These are phyloP conservation scores for Pollimyrus isidori DNA, from an alignment of 2,113 vertebrate genomes.

Conservation along the genomic window DNA sequence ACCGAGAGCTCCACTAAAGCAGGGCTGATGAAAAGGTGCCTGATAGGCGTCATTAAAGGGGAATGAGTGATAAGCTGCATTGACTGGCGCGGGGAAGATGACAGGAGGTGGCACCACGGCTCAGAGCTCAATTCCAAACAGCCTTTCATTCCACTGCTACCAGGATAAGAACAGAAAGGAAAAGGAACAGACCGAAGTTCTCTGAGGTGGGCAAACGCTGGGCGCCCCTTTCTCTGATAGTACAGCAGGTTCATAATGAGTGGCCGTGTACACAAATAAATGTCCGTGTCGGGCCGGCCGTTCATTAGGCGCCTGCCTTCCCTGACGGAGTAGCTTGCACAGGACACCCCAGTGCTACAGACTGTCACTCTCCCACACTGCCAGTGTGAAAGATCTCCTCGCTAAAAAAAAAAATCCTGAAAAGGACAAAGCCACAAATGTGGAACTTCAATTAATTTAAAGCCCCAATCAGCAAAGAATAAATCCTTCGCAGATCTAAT, in stretches of 20 bases:
- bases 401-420: constrained; percentile 65
- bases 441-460: constrained; percentile 99
- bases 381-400: constrained; percentile 84
- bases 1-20: background rate
- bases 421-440: constrained; percentile 95
- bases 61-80: background rate
- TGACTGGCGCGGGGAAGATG: background rate
- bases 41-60: constrained; percentile 16
- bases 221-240: constrained; percentile 31
- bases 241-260: constrained; percentile 65
- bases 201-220: constrained; percentile 12
- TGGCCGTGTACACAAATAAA: constrained; percentile 80
- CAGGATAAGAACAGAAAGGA: background rate
- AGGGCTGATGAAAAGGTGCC: background rate
- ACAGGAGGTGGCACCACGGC: background rate
- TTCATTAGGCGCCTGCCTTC: constrained; percentile 77
- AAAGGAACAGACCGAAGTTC: background rate
- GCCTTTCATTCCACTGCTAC: constrained; percentile 8
- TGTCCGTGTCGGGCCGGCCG: constrained; percentile 69
- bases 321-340: constrained; percentile 76
- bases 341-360: constrained; percentile 66
- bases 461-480: constrained; percentile 97
- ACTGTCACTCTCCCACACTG: constrained; percentile 71
- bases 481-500: constrained; percentile 99
- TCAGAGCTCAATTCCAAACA: background rate